phyloP scores from a whole-genome alignment of 2,888 invertebrate genomes.

The Athrips mouffetella region DNA sequence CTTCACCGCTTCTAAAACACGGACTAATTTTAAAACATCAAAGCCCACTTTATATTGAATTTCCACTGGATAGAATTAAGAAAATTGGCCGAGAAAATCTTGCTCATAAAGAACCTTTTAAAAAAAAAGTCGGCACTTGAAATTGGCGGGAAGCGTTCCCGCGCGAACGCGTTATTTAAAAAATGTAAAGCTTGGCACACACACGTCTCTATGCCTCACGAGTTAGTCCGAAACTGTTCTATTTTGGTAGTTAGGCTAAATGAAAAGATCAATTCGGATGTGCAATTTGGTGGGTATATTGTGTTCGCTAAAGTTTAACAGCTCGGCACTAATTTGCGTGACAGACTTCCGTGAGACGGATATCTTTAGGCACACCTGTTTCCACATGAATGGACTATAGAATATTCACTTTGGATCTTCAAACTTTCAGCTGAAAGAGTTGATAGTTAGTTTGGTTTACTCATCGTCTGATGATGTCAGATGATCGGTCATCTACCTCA shows the following conservation, averaged over 20 bases:
- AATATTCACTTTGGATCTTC: no score
- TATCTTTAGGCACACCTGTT: not conserved
- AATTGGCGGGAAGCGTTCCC: slow-evolving; percentile 34
- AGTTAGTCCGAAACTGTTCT: slow-evolving; percentile 62
- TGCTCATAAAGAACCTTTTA: slow-evolving; percentile 18
- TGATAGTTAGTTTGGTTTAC: no score
- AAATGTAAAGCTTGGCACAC: slow-evolving; percentile 33
- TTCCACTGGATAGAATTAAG: slow-evolving; percentile 9
- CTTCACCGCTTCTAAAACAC: slow-evolving; percentile 35
- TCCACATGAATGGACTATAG: not conserved
- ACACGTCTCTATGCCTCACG: slow-evolving; percentile 40
- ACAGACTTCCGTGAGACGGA: slow-evolving; percentile 14
- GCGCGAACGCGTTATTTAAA: slow-evolving; percentile 41
- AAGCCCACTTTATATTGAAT: slow-evolving; percentile 16
- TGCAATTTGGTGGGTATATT: slow-evolving; percentile 41
- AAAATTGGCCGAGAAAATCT: slow-evolving; percentile 6
- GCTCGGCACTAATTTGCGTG: slow-evolving; percentile 26
- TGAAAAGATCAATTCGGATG: slow-evolving; percentile 47
- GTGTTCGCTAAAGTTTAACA: slow-evolving; percentile 28
- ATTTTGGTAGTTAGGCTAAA: slow-evolving; percentile 54
- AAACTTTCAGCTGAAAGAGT: no score
- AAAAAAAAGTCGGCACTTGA: slow-evolving; percentile 21
- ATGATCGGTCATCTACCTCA: no score
- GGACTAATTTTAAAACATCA: slow-evolving; percentile 29
- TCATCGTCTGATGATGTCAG: no score